A percentile compares a stretch with the other conserved stretches of the same genome.
phyloP scores from a whole-genome alignment of 2,113 vertebrate genomes.

The Anoplopoma fimbria region DNA sequence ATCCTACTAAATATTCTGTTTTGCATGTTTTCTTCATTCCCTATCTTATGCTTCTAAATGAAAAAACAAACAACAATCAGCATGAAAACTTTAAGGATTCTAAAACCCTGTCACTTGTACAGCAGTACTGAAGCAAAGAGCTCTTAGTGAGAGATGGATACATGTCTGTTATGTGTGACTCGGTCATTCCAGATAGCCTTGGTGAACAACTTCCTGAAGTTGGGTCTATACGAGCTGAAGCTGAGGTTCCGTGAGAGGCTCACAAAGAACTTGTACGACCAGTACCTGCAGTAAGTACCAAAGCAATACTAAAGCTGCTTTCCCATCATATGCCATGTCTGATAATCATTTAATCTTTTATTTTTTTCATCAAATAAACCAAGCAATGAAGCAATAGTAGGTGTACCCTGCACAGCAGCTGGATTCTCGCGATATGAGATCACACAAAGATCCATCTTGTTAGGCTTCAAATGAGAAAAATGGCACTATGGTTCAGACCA shows the following conservation, averaged over 20 bases:
- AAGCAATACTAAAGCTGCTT: conserved; percentile 69
- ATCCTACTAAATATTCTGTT: background rate
- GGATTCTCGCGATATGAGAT: background rate
- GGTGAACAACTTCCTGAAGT: conserved; percentile 97
- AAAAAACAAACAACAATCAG: background rate
- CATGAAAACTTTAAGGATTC: background rate
- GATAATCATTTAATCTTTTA: background rate
- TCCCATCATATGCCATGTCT: background rate
- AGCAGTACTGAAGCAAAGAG: background rate
- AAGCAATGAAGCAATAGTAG: no score
- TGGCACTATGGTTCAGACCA: no score
- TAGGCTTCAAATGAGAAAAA: background rate
- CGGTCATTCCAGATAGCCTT: conserved; percentile 89
- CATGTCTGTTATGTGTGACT: conserved; percentile 12
- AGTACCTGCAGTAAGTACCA: conserved; percentile 94
- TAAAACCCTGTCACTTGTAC: background rate
- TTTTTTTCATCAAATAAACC: background rate
- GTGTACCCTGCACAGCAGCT: background rate
- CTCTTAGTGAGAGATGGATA: background rate
- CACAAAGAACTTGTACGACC: conserved; percentile 93
- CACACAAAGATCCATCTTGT: background rate
- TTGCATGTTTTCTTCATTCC: conserved; percentile 7
- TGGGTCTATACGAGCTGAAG: conserved; percentile 95
- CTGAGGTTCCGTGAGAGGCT: conserved; percentile 93
- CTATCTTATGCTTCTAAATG: background rate